These are phyloP conservation scores for Caenorhabditis uteleia DNA, from an alignment of 2,888 invertebrate genomes.

Conservation along the genomic window DNA sequence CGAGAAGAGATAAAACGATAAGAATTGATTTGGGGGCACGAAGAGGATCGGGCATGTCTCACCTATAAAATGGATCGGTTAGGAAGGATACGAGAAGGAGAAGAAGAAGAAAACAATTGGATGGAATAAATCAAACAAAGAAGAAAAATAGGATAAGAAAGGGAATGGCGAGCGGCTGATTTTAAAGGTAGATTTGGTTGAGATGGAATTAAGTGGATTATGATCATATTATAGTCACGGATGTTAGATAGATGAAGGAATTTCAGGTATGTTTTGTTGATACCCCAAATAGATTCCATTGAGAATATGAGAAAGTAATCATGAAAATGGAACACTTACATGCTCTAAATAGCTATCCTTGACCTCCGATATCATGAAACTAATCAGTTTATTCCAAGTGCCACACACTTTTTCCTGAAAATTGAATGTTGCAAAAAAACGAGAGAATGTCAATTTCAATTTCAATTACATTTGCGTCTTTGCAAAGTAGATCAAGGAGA, in stretches of 20 bases:
- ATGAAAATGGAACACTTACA: conserved; percentile 49
- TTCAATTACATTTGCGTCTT: conserved; percentile 37
- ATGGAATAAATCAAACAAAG: no score
- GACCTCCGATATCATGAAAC: conserved; percentile 65
- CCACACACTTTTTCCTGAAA: conserved; percentile 53
- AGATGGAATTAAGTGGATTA: no score
- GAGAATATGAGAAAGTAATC: not conserved
- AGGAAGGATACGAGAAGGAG: no score
- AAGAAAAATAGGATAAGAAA: no score
- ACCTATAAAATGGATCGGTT: no score
- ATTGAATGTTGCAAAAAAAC: not conserved
- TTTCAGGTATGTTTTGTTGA: no score
- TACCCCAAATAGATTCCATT: no score
- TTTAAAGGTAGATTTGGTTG: no score
- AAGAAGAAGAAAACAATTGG: no score
- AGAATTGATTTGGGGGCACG: conserved; percentile 56
- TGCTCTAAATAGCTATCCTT: conserved; percentile 66
- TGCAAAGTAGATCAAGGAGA: conserved; percentile 55
- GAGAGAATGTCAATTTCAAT: not conserved
- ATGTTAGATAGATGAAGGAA: no score
- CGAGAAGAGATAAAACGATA: conserved; percentile 37
- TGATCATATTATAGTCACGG: no score
- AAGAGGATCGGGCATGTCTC: conserved; percentile 61
- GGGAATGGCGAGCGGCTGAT: no score
- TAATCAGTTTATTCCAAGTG: conserved; percentile 61